Conservation (phyloP, 2,797 vertebrate genomes). For the Pseudochaenichthys georgianus region DNA sequence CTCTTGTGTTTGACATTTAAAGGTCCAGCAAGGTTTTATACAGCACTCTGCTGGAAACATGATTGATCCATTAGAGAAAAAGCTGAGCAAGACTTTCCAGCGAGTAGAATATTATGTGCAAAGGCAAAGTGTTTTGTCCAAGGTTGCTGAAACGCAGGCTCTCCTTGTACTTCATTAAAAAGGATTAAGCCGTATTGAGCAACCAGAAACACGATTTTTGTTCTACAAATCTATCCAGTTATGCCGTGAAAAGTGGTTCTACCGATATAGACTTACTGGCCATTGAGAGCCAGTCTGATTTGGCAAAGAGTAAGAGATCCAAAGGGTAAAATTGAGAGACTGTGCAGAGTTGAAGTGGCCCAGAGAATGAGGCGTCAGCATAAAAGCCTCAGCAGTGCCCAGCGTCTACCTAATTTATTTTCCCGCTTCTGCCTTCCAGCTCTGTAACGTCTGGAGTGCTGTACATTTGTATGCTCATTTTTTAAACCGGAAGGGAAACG, state of each 20-base stretch:
- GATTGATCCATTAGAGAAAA: slow-evolving; percentile 24
- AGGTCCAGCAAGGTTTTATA: slow-evolving; percentile 11
- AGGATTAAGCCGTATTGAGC: background rate
- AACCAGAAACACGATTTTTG: background rate
- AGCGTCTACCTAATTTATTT: slow-evolving; percentile 43
- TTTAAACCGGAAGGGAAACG: slow-evolving; percentile 32
- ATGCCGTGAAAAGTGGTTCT: background rate
- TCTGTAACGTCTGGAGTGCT: slow-evolving; percentile 30
- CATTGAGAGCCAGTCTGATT: background rate
- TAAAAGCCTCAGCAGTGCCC: slow-evolving; percentile 23
- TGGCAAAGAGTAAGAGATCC: background rate
- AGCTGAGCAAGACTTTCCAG: slow-evolving; percentile 4
- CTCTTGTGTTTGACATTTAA: slow-evolving; percentile 38
- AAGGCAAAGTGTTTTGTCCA: slow-evolving; percentile 4
- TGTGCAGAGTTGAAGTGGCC: slow-evolving; percentile 25
- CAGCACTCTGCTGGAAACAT: background rate
- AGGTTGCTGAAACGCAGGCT: background rate
- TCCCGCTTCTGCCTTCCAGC: slow-evolving; percentile 25
- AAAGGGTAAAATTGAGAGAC: slow-evolving; percentile 39
- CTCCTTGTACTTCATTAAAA: background rate
- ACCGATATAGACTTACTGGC: slow-evolving; percentile 10
- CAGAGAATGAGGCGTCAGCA: slow-evolving; percentile 30
- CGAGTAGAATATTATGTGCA: background rate
- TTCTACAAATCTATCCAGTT: slow-evolving; percentile 17
- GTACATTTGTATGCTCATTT: slow-evolving; percentile 38